Base-by-base conservation (phyloP, 2,888 invertebrate species). In the Ypsolopha sequella region DNA sequence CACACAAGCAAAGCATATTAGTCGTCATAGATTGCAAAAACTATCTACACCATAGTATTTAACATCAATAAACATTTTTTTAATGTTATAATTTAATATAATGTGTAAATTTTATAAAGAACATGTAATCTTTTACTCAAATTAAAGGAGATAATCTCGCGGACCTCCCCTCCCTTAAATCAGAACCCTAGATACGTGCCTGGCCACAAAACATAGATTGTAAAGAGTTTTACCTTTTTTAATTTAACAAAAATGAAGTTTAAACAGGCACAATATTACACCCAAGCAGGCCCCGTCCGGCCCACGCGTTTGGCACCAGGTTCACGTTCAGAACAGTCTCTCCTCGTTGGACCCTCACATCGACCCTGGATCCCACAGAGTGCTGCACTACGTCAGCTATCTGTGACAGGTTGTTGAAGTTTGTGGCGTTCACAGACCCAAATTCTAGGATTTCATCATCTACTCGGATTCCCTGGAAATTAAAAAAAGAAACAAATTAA, bases 251-350 rank as follows among this genome's bases (percentile, higher is more conserved):
- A 24, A 24, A 24, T 24, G 34, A 10, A 10, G 10, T 39, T 34
- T 50, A 50, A 10, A 51, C n/a, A 8, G 85, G 79, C 41, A 90
- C 73, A 59, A 93, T 89, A 63, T 90, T 91, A 68, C 92, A 92
- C 2, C 94, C 96, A 36, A 96, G 86, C 51, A 95, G 74, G 0
- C 95, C 95, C 53, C 91, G 90, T 49, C 95, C 95, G 55, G 82
- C 81, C 96, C 95, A 96, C 8, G 89, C 88, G 57, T 89, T 89
- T 0, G 95, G 95, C 9, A 89, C 89, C 49, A 96, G 77, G 6
- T 87, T 82, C 43, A 94, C 62, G 51, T 87, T 86, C 7, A 90
- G 58, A 7, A 88, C 68, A 56, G 1, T 73, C 71, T 6, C 77
- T 87, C 71, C 89, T 60, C 52, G 62, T 61, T 33, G 47, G 39